Evolutionary conservation across 2,113 vertebrate genomes (phyloP).

Genomic region (Candoia aspera): DNA sequence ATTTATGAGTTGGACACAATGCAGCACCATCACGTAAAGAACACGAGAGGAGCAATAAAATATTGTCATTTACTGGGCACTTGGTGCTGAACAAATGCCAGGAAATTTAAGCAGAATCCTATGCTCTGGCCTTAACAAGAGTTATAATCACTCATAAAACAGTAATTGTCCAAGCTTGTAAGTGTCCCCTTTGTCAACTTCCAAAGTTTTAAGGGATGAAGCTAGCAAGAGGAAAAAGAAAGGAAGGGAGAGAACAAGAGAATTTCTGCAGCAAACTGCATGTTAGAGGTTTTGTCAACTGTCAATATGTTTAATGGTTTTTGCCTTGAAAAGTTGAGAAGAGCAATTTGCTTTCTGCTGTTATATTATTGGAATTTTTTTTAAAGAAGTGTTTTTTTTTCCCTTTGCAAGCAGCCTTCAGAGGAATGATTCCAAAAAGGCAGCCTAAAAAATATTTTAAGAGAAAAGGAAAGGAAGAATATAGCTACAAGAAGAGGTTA

Average conservation of each 20-base stretch:
- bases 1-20: conserved; percentile 18
- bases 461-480: not conserved
- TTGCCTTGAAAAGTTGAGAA: not conserved
- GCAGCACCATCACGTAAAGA: not conserved
- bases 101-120: conserved; percentile 16
- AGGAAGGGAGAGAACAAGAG: not conserved
- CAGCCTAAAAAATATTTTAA: not conserved
- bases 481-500: not conserved
- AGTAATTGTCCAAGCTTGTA: not conserved
- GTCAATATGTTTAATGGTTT: conserved; percentile 1
- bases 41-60: not conserved
- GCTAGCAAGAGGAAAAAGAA: not conserved
- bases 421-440: not conserved
- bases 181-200: conserved; percentile 2
- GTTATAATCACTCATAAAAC: conserved; percentile 24
- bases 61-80: conserved; percentile 22
- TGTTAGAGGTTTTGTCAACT: not conserved
- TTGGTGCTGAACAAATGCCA: not conserved
- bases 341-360: not conserved
- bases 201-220: not conserved
- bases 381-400: not conserved
- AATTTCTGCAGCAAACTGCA: not conserved
- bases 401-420: not conserved
- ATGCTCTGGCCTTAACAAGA: not conserved
- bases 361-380: not conserved